Base-by-base conservation (phyloP, 2,797 vertebrate genomes). In the Melanotaenia parkinsoni region DNA sequence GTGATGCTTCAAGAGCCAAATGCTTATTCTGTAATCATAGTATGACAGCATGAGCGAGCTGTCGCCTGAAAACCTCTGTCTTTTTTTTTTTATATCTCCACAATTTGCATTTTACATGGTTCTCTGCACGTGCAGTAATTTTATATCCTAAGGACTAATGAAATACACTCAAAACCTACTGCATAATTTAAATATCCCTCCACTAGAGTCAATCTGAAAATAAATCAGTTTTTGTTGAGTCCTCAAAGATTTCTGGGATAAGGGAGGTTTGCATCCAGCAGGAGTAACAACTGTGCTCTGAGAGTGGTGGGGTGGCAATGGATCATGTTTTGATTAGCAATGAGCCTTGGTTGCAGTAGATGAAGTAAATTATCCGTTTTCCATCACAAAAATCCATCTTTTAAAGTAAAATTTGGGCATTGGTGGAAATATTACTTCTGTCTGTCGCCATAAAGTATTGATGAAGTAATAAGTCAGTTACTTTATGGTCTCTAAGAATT, bases 391-490 rank as follows among this genome's bases (percentile, higher is more conserved):
- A 84, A 86, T 84, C 72, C 72, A 18, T 73, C 76, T 85, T 89
- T 90, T 70, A 90, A 85, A 82, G 84, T 76, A 78, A 85, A 88
- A 89, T 86, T 81, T 88, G 70, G 79, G 67, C 72, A 80, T 72
- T 61, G 26, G 73, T 76, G 78, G 74, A 89, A 84, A 86, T 79
- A 85, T 88, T 83, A 79, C 84, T 90, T 70, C 81, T 87, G 89
- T 86, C 85, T 79, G 81, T 88, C 88, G 84, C 88, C 71, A 84
- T 91, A 88, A 90, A 90, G 87, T 84, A 88, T 86, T 84, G 86
- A 92, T 88, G 74, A 82, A 73, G 80, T 71, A 68, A 79, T 87
- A 87, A 91, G 74, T 91, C 86, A 63, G 82, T 82, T 86, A 70
- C 85, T 90, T 89, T 88, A 90, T 86, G 75, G 88, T 87, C 88